Conservation (phyloP, 1,140 invertebrate genomes). For the Rhagoletis pomonella region DNA sequence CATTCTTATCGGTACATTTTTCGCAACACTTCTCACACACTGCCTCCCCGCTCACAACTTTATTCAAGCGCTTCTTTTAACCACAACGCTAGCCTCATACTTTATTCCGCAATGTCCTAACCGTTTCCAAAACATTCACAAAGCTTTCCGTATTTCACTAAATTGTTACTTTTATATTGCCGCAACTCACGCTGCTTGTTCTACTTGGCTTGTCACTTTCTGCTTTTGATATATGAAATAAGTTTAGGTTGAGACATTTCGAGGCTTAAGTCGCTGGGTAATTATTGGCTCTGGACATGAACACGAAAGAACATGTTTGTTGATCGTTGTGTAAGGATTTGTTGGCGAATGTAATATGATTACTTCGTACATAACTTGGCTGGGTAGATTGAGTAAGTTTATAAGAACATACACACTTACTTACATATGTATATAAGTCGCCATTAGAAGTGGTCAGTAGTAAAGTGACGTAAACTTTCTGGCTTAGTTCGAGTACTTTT, state of each 20-base stretch:
- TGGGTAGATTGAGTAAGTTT: no score
- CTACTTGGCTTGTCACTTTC: constrained; percentile 41
- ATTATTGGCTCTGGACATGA: constrained; percentile 47
- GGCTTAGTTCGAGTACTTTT: no score
- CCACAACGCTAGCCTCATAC: background rate
- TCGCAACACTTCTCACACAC: no score
- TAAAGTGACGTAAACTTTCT: no score
- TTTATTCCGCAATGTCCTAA: background rate
- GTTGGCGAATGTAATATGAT: background rate
- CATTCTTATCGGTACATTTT: no score
- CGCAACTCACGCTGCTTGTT: constrained; percentile 10
- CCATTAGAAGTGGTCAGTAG: no score
- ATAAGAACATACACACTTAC: no score
- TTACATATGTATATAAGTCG: no score
- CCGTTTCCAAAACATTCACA: background rate
- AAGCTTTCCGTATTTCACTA: background rate
- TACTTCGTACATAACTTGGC: no score
- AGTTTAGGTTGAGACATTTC: constrained; percentile 40
- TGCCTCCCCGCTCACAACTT: no score
- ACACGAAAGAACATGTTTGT: background rate
- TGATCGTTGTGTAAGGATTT: background rate
- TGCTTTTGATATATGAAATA: constrained; percentile 48
- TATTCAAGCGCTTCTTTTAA: no score
- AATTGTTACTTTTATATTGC: constrained; percentile 47
- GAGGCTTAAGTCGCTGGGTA: background rate